Percentiles rank a stretch among this genome's conserved stretches.
Evolutionary conservation across 2,797 vertebrate species (phyloP).

Genomic region (Poecilia velifera): DNA sequence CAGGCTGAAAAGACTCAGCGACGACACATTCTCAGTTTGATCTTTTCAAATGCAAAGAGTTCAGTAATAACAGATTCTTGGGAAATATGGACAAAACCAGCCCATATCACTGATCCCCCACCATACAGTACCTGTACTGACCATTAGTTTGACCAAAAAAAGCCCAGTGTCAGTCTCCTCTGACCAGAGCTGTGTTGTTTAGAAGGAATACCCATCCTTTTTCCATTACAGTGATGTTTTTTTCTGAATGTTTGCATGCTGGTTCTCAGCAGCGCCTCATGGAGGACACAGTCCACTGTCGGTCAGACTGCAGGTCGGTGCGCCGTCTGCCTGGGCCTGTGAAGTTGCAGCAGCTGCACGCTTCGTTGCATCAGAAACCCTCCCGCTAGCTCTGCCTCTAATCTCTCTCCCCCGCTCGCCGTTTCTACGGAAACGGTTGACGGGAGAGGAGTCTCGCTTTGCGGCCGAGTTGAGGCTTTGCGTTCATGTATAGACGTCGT

Average conservation of each 20-base stretch:
- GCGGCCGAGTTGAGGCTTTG: slow-evolving; percentile 30
- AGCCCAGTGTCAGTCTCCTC: neutral
- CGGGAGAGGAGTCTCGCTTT: slow-evolving; percentile 54
- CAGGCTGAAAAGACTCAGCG: neutral
- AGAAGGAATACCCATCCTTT: neutral
- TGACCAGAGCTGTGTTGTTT: neutral
- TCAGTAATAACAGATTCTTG: neutral
- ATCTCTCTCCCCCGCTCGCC: slow-evolving; percentile 7
- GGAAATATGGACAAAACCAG: neutral
- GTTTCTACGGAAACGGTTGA: slow-evolving; percentile 75
- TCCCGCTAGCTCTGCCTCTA: slow-evolving; percentile 47
- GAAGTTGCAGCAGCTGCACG: slow-evolving; percentile 32
- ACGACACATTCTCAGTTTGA: neutral
- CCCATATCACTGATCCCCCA: neutral
- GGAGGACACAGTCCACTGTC: too few relatives aligned
- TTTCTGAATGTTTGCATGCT: neutral
- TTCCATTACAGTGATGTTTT: neutral
- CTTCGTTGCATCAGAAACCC: slow-evolving; percentile 55
- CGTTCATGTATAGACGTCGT: slow-evolving; percentile 13
- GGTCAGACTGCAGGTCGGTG: slow-evolving; percentile 1
- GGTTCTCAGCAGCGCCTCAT: neutral
- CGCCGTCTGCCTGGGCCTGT: neutral
- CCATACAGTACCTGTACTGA: neutral
- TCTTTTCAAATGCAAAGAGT: neutral
- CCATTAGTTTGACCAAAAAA: neutral